These are phyloP conservation scores for Electrophaes corylata DNA, from an alignment of 2,888 invertebrate species.

Conservation along the genomic window DNA sequence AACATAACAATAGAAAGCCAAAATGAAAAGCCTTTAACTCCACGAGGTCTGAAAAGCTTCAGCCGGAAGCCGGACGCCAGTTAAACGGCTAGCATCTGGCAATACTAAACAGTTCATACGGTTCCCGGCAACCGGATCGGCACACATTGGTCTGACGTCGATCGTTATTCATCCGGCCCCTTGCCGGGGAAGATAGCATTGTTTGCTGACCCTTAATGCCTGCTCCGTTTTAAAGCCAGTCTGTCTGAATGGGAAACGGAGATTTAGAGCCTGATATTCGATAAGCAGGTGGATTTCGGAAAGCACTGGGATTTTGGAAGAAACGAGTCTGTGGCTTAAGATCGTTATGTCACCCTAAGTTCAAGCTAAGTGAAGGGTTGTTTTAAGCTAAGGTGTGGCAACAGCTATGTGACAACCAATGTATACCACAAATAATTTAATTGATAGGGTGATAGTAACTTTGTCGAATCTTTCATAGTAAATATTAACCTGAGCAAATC, in stretches of 20 bases:
- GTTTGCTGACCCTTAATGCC: constrained; percentile 64
- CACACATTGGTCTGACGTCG: constrained; percentile 82
- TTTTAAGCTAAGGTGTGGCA: background rate
- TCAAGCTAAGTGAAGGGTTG: background rate
- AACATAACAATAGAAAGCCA: background rate
- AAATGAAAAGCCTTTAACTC: constrained; percentile 1
- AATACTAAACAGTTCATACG: constrained; percentile 31
- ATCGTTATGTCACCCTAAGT: background rate
- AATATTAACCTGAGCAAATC: too few species aligned
- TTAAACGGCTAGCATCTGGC: constrained; percentile 6
- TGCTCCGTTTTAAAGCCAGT: constrained; percentile 42
- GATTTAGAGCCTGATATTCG: constrained; percentile 21
- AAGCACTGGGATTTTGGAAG: background rate
- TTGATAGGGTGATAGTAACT: background rate
- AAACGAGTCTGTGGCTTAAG: background rate
- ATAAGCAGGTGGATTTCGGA: constrained; percentile 7
- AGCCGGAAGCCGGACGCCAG: constrained; percentile 13
- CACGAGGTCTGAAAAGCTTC: constrained; percentile 4
- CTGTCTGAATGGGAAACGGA: constrained; percentile 25
- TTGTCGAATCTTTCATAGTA: too few species aligned
- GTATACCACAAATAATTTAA: background rate
- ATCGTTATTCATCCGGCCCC: constrained; percentile 80
- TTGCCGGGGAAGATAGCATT: constrained; percentile 66
- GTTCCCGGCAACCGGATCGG: constrained; percentile 59
- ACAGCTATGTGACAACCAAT: background rate